These are phyloP conservation scores for Polyergus mexicanus DNA, from an alignment of 1,140 invertebrate genomes.

Conservation along the genomic window DNA sequence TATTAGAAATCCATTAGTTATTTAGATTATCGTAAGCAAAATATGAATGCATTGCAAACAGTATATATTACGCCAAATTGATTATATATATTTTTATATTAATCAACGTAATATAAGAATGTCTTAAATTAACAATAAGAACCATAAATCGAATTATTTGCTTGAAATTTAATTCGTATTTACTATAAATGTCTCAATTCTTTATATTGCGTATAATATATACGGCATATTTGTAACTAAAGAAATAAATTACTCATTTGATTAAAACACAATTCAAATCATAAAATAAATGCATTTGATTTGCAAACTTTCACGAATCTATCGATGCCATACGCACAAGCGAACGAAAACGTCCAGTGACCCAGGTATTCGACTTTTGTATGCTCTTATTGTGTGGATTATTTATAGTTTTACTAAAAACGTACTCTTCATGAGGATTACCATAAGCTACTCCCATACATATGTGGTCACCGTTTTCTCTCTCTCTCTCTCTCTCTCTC, in stretches of 20 bases:
- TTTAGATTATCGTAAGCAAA: neutral
- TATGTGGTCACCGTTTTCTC: conserved; percentile 36
- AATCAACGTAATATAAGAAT: neutral
- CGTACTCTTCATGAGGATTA: conserved; percentile 71
- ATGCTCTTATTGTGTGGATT: conserved; percentile 71
- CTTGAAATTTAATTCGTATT: neutral
- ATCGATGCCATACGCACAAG: conserved; percentile 12
- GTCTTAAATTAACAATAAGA: conserved; percentile 1
- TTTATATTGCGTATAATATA: neutral
- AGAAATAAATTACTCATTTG: neutral
- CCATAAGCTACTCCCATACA: conserved; percentile 69
- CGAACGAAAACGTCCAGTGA: conserved; percentile 69
- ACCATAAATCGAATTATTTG: neutral
- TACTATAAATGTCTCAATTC: neutral
- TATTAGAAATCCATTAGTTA: neutral
- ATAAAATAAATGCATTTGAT: neutral
- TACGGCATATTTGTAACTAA: too few relatives aligned
- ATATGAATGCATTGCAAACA: neutral
- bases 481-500: too few relatives aligned
- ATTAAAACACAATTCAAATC: neutral
- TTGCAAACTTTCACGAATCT: neutral
- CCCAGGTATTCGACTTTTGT: conserved; percentile 68
- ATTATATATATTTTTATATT: neutral
- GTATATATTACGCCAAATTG: neutral
- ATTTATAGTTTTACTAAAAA: conserved; percentile 78